These are phyloP conservation scores for Hofmannophila pseudospretella DNA, from an alignment of 2,888 invertebrate genomes.

Conservation along the genomic window DNA sequence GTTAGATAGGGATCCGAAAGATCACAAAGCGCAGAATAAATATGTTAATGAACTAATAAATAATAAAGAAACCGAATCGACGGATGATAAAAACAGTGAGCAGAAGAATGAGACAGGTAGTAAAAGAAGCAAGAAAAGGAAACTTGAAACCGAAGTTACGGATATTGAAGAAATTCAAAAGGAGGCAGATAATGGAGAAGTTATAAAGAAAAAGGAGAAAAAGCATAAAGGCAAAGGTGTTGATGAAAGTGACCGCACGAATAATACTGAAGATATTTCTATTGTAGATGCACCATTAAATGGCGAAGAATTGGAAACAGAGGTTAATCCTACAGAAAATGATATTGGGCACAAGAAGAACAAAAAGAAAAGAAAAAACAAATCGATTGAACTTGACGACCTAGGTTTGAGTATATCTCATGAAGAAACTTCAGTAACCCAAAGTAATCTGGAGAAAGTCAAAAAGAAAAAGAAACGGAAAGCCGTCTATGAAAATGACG, in stretches of 20 bases:
- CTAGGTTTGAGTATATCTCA: no score
- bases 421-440: not conserved
- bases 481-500: not conserved
- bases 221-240: conserved; percentile 12
- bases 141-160: not conserved
- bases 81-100: not conserved
- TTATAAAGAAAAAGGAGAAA: conserved; percentile 16
- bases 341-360: not conserved
- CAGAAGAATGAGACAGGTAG: conserved; percentile 27
- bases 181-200: conserved; percentile 4
- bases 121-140: conserved; percentile 20
- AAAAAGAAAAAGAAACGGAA: not conserved
- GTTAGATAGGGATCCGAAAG: conserved; percentile 80
- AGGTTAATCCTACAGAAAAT: not conserved
- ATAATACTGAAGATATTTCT: not conserved
- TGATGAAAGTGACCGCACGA: not conserved
- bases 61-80: conserved; percentile 15
- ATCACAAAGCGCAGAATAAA: conserved; percentile 5
- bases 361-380: not conserved
- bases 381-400: not conserved
- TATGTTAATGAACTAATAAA: conserved; percentile 12
- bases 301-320: not conserved
- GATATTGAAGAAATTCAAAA: not conserved
- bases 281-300: not conserved
- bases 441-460: no score